Base-by-base conservation (phyloP, 1,140 invertebrate genomes). In the Epicauta chinensis region DNA sequence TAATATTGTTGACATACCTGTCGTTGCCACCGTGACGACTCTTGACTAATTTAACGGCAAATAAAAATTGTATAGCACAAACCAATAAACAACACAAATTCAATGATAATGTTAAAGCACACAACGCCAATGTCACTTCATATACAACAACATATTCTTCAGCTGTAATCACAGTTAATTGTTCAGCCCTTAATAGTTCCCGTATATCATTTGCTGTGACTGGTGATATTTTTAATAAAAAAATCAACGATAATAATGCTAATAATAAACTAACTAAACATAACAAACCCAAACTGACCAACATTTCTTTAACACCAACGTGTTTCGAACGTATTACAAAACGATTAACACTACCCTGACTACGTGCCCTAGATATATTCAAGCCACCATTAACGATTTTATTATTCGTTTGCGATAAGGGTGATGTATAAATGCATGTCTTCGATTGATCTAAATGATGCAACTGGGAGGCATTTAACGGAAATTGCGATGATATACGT, bases 51-150 rank as follows among this genome's bases (percentile, higher is more conserved):
- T 93, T 94, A 47, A 93, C 87, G 16, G 90, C 87, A 70, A 94
- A 94, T 59, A 94, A 80, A 75, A 93, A 93, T 75, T 96, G 92
- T 62, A 93, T 91, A 53, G 89, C 87, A 77, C 91, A 96, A 49
- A 96, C 90, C 53, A 96, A 80, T 32, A 94, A 76, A 68, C 91
- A 94, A 74, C 90, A 93, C 12, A 94, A 77, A 71, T 94, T 91
- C 17, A 94, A 72, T 0, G 88, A 90, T 15, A 94, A 73, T 15
- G 91, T 91, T 47, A 94, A 77, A 9, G 91, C 89, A 66, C 89
- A 90, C 52, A 94, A 75, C 4, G 89, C 90, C 56, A 93, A 75
- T 2, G 90, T 91, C 54, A 94, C 90, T 76, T 94, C 91, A 68
- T 92, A 91, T 17, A 94, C 87, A 52, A 89, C 82, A 15, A 86